phyloP scores from a whole-genome alignment of 2,797 vertebrate species.

The Hybognathus amarus region DNA sequence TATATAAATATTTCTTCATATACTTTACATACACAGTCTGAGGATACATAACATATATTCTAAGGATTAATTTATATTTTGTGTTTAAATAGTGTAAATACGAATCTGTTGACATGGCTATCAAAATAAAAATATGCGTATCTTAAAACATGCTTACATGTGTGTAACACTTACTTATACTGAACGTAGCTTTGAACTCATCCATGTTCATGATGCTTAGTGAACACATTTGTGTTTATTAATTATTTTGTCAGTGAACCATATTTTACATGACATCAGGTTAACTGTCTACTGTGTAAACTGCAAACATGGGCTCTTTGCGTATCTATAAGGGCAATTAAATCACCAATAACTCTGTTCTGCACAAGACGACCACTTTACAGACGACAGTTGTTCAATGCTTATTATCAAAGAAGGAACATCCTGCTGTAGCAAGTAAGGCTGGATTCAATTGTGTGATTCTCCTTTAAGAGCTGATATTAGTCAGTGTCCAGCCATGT shows the following conservation, averaged over 20 bases:
- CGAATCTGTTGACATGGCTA: neutral
- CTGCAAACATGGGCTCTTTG: slow-evolving; percentile 34
- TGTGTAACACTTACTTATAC: slow-evolving; percentile 3
- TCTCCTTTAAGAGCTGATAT: neutral
- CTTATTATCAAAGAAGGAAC: neutral
- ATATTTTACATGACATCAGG: slow-evolving; percentile 43
- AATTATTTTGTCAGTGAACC: slow-evolving; percentile 43
- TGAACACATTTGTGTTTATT: slow-evolving; percentile 50
- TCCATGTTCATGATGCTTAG: slow-evolving; percentile 37
- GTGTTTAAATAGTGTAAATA: neutral
- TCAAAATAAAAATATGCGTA: neutral
- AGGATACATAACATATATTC: neutral
- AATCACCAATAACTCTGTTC: slow-evolving; percentile 32
- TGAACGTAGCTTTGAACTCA: slow-evolving; percentile 24
- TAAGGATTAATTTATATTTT: neutral
- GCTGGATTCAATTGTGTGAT: neutral
- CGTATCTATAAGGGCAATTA: slow-evolving; percentile 46
- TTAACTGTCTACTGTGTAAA: slow-evolving; percentile 26
- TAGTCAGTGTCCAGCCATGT: neutral
- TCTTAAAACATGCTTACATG: neutral
- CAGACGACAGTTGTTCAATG: neutral
- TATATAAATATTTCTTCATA: neutral
- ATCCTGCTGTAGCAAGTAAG: neutral
- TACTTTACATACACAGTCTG: neutral
- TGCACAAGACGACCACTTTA: slow-evolving; percentile 1